These are phyloP conservation scores for Drosophila neotestacea DNA, from an alignment of 2,888 invertebrate genomes.

Conservation along the genomic window DNA sequence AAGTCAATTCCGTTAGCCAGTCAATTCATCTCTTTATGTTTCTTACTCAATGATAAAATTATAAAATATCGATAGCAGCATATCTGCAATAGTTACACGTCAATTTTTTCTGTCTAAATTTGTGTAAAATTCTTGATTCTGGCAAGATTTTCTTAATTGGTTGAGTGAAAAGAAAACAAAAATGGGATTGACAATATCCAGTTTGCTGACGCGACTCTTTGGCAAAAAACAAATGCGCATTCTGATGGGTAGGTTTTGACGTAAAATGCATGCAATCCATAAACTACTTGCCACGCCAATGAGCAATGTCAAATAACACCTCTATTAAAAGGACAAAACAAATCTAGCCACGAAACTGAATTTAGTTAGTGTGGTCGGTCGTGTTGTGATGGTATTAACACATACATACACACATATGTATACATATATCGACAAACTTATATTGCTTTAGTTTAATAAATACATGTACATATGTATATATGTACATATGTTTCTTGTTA, in stretches of 20 bases:
- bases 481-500: slow-evolving; percentile 2
- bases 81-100: slow-evolving; percentile 46
- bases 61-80: no score
- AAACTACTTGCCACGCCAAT: slow-evolving; percentile 17
- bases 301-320: slow-evolving; percentile 22
- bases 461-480: neutral
- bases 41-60: no score
- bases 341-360: slow-evolving; percentile 28
- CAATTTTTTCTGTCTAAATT: slow-evolving; percentile 45
- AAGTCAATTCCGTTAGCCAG: no score
- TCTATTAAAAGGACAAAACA: neutral
- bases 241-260: slow-evolving; percentile 91
- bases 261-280: neutral
- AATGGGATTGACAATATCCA: slow-evolving; percentile 98
- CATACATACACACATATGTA: neutral
- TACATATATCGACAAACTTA: neutral
- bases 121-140: slow-evolving; percentile 24
- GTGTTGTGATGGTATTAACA: neutral
- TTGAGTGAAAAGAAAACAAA: slow-evolving; percentile 2
- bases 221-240: slow-evolving; percentile 99
- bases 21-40: no score
- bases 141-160: neutral
- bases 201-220: slow-evolving; percentile 95
- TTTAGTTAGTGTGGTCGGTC: neutral
- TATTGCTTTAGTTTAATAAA: neutral